Percentiles rank a stretch among this genome's conserved stretches.
These are phyloP conservation scores for Anolis carolinensis DNA, from an alignment of 2,113 vertebrate species.

Conservation along the genomic window DNA sequence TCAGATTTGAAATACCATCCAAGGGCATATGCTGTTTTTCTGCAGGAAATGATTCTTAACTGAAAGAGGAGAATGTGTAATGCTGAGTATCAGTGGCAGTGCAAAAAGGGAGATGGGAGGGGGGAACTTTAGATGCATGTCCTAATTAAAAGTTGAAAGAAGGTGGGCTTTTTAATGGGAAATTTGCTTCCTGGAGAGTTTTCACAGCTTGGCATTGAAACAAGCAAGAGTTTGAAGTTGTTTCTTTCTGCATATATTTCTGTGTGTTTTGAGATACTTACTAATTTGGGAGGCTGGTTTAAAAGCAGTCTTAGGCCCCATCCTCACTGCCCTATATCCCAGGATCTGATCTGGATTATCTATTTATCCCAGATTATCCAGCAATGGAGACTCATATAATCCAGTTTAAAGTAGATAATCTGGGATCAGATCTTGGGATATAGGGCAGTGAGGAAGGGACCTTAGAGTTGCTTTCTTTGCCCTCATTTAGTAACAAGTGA, in stretches of 20 bases:
- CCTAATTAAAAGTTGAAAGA: conserved; percentile 64
- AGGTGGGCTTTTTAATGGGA: conserved; percentile 53
- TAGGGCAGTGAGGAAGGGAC: too few relatives aligned
- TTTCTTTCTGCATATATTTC: background rate
- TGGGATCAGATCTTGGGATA: too few relatives aligned
- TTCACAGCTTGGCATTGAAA: conserved; percentile 56
- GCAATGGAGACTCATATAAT: too few relatives aligned
- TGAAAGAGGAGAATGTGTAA: conserved; percentile 46
- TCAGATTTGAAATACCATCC: background rate
- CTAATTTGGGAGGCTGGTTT: conserved; percentile 6
- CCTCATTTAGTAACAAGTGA: conserved; percentile 56
- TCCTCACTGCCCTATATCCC: too few relatives aligned
- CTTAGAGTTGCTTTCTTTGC: conserved; percentile 42
- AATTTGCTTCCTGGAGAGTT: conserved; percentile 52
- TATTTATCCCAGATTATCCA: too few relatives aligned
- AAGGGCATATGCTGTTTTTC: background rate
- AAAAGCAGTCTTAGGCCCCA: conserved; percentile 13
- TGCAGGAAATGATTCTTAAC: background rate
- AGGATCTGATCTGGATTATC: too few relatives aligned
- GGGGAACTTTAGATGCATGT: conserved; percentile 43
- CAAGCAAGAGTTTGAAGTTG: conserved; percentile 21
- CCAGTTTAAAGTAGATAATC: too few relatives aligned
- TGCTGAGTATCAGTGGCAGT: conserved; percentile 39
- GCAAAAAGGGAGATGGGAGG: background rate
- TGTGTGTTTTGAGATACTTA: background rate